Base-by-base conservation (phyloP, 2,888 invertebrate species). In the Eupeodes latifasciatus region DNA sequence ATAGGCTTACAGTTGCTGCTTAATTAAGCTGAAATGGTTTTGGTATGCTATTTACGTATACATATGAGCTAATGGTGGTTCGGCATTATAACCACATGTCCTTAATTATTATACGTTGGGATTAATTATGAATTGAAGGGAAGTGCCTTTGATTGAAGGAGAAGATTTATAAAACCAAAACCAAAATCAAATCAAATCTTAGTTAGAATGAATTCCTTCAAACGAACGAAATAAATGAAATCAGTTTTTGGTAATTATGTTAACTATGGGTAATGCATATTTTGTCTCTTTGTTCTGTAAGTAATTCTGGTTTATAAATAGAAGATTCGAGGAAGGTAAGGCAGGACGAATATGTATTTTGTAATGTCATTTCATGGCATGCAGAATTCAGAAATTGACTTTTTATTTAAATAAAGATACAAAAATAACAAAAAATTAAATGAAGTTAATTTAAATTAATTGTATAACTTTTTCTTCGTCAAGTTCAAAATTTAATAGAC, bases 181-280 rank as follows among this genome's bases (percentile, higher is more conserved):
- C n/a, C n/a, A n/a, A 59, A 59, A 14, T 34, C 1, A 57, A 19
- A 27, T 57, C 12, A 27, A 57, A 57, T 19, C 19, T 2, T 1
- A 27, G 27, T 27, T 27, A 11, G 5, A 27, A 27, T 27, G 27
- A 27, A 57, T 27, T 5, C 27, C 14, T 36, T 36, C 1, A 7
- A 27, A 9, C 9, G 5, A 5, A 40, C 34, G 34, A 36, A 36
- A 59, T 36, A 34, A 34, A 14, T 34, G 14, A n/a, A 75, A 76
- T 84, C 75, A 78, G 40, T 40, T 40, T 40, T 40, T 5, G 40
- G 9, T 40, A 40, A 40, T 40, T 40, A 40, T 40, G 40, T 9
- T 9, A 40, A 40, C 40, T 7, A 40, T 40, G 27, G 27, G 0
- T 27, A 27, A 27, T 27, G 27, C 2, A 27, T 27, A 27, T 27